A percentile compares a stretch with the other conserved stretches of the same genome.
phyloP scores from a whole-genome alignment of 64 coral and sea anemone species.

The Pocillopora damicornis region DNA sequence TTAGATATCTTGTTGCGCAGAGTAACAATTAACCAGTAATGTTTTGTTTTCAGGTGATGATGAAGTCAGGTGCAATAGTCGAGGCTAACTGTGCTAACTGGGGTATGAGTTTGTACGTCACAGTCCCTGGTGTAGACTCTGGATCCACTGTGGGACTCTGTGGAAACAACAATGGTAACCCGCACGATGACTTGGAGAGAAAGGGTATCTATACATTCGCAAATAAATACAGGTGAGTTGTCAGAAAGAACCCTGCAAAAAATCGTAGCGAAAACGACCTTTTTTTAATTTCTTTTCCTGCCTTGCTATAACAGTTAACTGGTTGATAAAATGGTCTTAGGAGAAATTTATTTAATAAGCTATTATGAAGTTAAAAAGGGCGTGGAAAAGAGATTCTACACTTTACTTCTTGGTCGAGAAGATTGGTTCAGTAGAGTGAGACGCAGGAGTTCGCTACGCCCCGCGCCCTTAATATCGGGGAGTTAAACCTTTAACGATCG shows the following conservation, averaged over 20 bases:
- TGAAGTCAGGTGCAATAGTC: slow-evolving; percentile 63
- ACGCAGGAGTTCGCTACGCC: too few species aligned
- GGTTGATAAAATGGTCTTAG: too few species aligned
- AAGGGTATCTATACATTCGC: slow-evolving; percentile 63
- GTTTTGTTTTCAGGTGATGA: slow-evolving; percentile 37
- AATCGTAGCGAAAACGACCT: too few species aligned
- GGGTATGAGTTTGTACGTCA: slow-evolving; percentile 77
- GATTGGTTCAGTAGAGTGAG: too few species aligned
- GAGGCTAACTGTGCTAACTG: slow-evolving; percentile 51
- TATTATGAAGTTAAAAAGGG: too few species aligned
- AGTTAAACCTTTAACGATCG: too few species aligned
- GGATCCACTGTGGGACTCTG: slow-evolving; percentile 68
- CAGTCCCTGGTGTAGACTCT: slow-evolving; percentile 53
- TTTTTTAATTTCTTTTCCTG: too few species aligned
- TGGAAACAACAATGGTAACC: slow-evolving; percentile 78
- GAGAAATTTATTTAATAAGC: too few species aligned
- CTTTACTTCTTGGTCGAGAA: too few species aligned
- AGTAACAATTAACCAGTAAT: neutral
- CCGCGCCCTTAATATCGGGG: too few species aligned
- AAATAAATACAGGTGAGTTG: slow-evolving; percentile 66
- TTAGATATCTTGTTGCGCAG: neutral
- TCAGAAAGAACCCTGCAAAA: neutral
- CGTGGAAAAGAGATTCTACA: too few species aligned
- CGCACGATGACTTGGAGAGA: slow-evolving; percentile 51
- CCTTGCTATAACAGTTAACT: too few species aligned